phyloP scores from a whole-genome alignment of 2,888 invertebrate species.

The Aethes cnicana region DNA sequence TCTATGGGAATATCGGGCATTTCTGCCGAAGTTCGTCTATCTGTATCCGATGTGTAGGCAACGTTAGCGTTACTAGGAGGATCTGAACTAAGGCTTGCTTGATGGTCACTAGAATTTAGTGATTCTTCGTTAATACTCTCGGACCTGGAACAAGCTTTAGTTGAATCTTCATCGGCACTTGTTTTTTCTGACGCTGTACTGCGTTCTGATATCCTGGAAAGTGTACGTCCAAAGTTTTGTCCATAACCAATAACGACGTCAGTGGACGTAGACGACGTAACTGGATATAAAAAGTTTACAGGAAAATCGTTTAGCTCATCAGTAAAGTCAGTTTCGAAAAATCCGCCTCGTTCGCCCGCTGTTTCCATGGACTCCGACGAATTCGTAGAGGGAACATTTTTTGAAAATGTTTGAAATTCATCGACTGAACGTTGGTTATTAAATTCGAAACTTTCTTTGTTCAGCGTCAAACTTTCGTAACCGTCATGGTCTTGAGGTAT shows the following conservation, averaged over 20 bases:
- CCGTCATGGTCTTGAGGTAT: slow-evolving; percentile 88
- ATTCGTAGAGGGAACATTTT: slow-evolving; percentile 75
- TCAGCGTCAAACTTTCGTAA: slow-evolving; percentile 79
- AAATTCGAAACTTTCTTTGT: slow-evolving; percentile 73
- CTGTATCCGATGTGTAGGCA: slow-evolving; percentile 90
- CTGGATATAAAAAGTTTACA: slow-evolving; percentile 88
- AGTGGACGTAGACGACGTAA: slow-evolving; percentile 82
- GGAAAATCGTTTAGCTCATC: slow-evolving; percentile 90
- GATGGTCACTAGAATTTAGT: slow-evolving; percentile 91
- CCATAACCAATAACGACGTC: slow-evolving; percentile 88
- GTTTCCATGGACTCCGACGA: slow-evolving; percentile 59
- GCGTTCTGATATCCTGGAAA: slow-evolving; percentile 93
- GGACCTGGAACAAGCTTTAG: slow-evolving; percentile 91
- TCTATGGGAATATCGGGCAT: slow-evolving; percentile 93
- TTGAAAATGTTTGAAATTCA: slow-evolving; percentile 76
- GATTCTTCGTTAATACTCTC: slow-evolving; percentile 93
- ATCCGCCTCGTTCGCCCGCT: slow-evolving; percentile 47
- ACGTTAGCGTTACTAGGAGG: slow-evolving; percentile 88
- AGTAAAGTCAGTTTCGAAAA: slow-evolving; percentile 85
- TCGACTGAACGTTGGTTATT: slow-evolving; percentile 72
- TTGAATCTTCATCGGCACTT: slow-evolving; percentile 92
- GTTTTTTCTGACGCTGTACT: slow-evolving; percentile 95
- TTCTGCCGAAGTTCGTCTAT: slow-evolving; percentile 91
- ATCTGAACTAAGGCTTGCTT: slow-evolving; percentile 92
- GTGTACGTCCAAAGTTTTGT: slow-evolving; percentile 89